Evolutionary conservation across 2,113 vertebrate species (phyloP).

Genomic region (Lamprotornis superbus): DNA sequence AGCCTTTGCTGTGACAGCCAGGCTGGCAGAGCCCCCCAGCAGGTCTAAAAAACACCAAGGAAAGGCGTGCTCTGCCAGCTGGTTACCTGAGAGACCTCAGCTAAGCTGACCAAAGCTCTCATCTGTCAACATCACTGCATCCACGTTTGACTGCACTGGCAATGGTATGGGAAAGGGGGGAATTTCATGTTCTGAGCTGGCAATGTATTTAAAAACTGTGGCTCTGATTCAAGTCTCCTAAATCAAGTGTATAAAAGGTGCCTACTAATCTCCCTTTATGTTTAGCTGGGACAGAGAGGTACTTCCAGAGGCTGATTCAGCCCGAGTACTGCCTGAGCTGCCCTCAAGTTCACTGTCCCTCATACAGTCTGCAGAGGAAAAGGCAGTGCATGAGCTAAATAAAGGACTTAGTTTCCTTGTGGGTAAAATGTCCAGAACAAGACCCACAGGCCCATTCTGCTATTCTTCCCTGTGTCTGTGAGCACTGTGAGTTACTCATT

Average conservation of each 20-base stretch:
- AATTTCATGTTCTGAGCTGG: not conserved
- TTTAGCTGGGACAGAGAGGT: not conserved
- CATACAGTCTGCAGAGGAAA: not conserved
- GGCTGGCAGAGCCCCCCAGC: not conserved
- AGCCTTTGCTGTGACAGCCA: not conserved
- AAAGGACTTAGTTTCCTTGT: not conserved
- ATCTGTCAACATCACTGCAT: not conserved
- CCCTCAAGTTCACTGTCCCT: not conserved
- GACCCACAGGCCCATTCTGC: not conserved
- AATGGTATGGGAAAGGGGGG: not conserved
- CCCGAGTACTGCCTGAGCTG: not conserved
- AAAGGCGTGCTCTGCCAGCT: not conserved
- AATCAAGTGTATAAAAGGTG: not conserved
- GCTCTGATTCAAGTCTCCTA: not conserved
- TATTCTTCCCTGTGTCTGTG: not conserved
- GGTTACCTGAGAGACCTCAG: not conserved
- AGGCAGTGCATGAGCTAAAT: not conserved
- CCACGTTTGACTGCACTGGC: not conserved
- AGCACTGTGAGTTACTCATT: accelerated
- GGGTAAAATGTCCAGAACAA: not conserved
- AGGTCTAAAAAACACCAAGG: not conserved
- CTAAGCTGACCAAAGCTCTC: not conserved
- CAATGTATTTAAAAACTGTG: not conserved
- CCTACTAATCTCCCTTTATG: not conserved
- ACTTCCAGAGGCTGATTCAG: not conserved